Evolutionary conservation across 2,797 vertebrate genomes (phyloP), one percentile per base, ranked within the genome.

Genomic region (Lagocephalus sceleratus): DNA sequence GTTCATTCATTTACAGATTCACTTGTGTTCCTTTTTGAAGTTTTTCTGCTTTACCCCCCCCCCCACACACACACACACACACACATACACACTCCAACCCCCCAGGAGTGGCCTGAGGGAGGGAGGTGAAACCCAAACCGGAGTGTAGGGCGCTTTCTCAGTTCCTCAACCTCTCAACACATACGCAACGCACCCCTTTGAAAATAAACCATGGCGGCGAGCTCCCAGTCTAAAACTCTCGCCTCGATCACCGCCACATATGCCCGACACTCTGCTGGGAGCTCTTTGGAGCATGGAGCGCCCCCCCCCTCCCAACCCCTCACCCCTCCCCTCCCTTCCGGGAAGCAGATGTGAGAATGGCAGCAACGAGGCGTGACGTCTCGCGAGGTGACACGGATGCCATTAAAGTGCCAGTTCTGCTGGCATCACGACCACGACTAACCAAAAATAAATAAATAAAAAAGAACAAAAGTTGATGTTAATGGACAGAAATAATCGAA

Each of bases 161-260:
- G 83, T 77, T 84, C 76, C 85, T 86, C 85, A 87, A 80, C 83
- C 84, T 84, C 84, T 88, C 84, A 87, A 87, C 85, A 88, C 87
- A 75, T 88, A 78, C 84, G 83, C 85, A 83, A 80, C 71, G 41
- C 73, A 73, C 75, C 71, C 76, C 86, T 86, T 87, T 87, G 83
- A 89, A 89, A 88, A 88, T 73, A 86, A 86, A 86, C 78, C 78
- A 80, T 68, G 57, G 67, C 56, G 68, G 71, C 78, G 62, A 81
- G 68, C 68, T 60, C 68, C 68, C 56, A 45, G 59, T 82, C 77
- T 79, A 61, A 73, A 79, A 63, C 79, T 68, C 78, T 71, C 66
- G 62, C 77, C 81, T 85, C 78, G 69, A 75, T 74, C 75, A 68
- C 54, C 71, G 64, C 68, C 76, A 69, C 84, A 78, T 76, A 84